phyloP scores from a whole-genome alignment of 2,797 vertebrate species.

The Myotis pilosus region DNA sequence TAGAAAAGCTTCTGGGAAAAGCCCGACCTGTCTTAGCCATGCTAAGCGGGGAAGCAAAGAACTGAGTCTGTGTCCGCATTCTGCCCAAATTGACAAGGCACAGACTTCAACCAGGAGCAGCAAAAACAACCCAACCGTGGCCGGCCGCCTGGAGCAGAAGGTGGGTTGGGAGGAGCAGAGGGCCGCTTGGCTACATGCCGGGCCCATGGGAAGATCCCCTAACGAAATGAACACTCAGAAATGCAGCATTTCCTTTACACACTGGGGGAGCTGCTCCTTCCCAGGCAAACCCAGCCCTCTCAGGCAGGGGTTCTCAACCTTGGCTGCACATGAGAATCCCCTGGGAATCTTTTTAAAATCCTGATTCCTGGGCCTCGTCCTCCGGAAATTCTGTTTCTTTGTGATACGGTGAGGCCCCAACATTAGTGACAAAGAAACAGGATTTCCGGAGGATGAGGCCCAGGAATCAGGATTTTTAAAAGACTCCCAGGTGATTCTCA shows the following conservation, averaged over 20 bases:
- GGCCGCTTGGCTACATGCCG: no score
- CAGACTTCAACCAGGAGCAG: neutral
- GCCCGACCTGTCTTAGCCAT: neutral
- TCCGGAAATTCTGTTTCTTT: no score
- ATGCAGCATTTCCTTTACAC: neutral
- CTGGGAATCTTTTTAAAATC: no score
- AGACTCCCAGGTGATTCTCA: no score
- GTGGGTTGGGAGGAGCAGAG: neutral
- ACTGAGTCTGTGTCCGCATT: neutral
- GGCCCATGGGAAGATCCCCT: neutral
- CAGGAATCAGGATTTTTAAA: no score
- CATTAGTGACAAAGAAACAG: no score
- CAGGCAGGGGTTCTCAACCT: no score
- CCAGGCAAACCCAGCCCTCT: neutral
- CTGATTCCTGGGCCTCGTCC: no score
- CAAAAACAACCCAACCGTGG: neutral
- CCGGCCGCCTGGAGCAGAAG: neutral
- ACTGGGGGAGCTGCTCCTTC: neutral
- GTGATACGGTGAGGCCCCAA: no score
- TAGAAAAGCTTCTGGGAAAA: neutral
- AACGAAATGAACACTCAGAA: neutral
- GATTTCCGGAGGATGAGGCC: no score
- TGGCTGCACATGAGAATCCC: no score
- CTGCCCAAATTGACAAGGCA: neutral
- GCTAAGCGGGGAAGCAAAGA: neutral